phyloP scores from a whole-genome alignment of 2,113 vertebrate species.

The Perca flavescens region DNA sequence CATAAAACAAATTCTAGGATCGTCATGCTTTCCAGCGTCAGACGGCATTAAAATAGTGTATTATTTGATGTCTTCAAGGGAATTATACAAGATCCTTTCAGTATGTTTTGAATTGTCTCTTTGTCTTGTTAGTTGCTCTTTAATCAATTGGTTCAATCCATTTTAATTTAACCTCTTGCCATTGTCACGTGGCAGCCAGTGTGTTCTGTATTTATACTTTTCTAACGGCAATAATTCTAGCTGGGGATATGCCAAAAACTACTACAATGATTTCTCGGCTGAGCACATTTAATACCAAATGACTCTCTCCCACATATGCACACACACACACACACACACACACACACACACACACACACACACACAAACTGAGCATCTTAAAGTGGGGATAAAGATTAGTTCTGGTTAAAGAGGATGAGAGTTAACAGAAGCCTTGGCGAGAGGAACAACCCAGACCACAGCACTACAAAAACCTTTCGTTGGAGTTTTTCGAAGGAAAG shows the following conservation, averaged over 20 bases:
- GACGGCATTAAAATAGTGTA: background rate
- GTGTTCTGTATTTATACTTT: conserved; percentile 1
- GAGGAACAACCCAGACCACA: conserved; percentile 24
- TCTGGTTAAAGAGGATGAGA: conserved; percentile 74
- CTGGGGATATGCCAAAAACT: conserved; percentile 24
- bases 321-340: conserved; percentile 4
- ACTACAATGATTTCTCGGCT: conserved; percentile 21
- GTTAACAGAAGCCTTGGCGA: conserved; percentile 45
- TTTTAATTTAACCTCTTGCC: conserved; percentile 33
- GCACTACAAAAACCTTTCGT: conserved; percentile 13
- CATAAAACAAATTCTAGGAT: conserved; percentile 6
- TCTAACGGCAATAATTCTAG: conserved; percentile 1
- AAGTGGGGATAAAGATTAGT: conserved; percentile 73
- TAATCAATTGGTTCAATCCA: conserved; percentile 1
- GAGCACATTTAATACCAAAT: conserved; percentile 32
- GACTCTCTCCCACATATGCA: background rate
- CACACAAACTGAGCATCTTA: conserved; percentile 5
- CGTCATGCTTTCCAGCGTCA: conserved; percentile 8
- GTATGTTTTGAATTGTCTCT: conserved; percentile 18
- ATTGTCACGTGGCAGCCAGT: background rate
- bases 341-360: background rate
- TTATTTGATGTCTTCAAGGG: conserved; percentile 5
- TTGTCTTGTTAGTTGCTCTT: conserved; percentile 14
- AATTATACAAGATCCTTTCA: conserved; percentile 19
- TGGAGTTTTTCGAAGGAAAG: conserved; percentile 38